phyloP scores from a whole-genome alignment of 35 echinoderm and acorn worm genomes.

The Ptychodera flava region DNA sequence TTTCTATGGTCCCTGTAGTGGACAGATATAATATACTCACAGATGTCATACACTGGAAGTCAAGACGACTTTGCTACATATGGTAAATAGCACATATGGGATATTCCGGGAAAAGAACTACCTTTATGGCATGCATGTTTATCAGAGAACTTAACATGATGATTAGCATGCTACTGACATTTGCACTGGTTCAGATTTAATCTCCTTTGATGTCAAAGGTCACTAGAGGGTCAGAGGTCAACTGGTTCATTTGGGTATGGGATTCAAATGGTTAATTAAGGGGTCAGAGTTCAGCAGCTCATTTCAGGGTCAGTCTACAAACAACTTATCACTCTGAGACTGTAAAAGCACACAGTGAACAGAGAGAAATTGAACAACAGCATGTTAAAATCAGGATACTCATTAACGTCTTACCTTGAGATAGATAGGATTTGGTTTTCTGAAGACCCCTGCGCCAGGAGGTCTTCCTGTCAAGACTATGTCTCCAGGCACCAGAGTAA shows the following conservation, averaged over 20 bases:
- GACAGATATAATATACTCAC: neutral
- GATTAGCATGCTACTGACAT: too few species aligned
- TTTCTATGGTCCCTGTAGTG: too few species aligned
- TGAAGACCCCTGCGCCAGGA: slow-evolving; percentile 89
- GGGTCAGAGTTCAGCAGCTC: too few species aligned
- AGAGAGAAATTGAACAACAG: neutral
- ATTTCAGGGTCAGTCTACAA: neutral
- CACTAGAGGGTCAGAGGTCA: too few species aligned
- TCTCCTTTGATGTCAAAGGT: too few species aligned
- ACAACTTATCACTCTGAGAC: neutral
- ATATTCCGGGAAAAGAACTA: too few species aligned
- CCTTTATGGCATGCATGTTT: too few species aligned
- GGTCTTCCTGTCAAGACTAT: slow-evolving; percentile 87
- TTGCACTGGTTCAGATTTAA: too few species aligned
- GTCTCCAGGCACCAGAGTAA: slow-evolving; percentile 72
- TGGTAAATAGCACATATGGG: neutral
- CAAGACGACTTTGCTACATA: neutral
- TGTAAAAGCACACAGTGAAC: neutral
- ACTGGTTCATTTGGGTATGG: too few species aligned
- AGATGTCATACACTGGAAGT: neutral
- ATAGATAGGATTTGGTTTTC: slow-evolving; percentile 76
- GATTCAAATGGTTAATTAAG: too few species aligned
- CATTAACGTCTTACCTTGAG: slow-evolving; percentile 63
- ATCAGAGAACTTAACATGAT: too few species aligned
- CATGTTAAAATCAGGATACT: neutral